Evolutionary conservation across 37 sponge, comb jelly and placozoan species (phyloP).

Genomic region (Aplysina aerophoba): DNA sequence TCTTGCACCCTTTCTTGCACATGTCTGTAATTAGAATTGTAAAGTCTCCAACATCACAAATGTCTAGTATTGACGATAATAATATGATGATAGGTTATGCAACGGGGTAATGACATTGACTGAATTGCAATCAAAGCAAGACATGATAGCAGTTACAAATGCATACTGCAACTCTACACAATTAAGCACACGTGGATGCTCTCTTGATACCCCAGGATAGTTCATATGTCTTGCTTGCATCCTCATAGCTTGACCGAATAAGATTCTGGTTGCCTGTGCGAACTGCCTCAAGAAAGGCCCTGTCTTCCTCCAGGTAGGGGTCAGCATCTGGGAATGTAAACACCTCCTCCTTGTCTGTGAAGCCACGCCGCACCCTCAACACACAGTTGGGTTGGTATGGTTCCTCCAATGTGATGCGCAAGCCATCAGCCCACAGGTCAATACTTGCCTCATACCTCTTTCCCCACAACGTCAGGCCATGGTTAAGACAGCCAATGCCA

Average conservation of each 20-base stretch:
- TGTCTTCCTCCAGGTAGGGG: constrained; percentile 75
- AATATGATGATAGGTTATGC: no score
- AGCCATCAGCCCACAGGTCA: constrained; percentile 86
- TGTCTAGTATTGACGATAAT: no score
- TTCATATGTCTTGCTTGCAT: constrained; percentile 77
- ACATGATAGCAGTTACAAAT: no score
- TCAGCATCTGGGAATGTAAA: constrained; percentile 73
- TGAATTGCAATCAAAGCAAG: no score
- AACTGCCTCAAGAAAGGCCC: constrained; percentile 71
- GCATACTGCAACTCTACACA: no score
- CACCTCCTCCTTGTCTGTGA: constrained; percentile 40
- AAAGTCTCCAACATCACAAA: no score
- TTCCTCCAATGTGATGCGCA: constrained; percentile 69
- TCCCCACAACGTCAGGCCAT: constrained; percentile 60
- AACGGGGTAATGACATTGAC: no score
- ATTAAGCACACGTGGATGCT: not conserved
- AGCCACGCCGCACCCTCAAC: constrained; percentile 44
- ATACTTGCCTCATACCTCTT: constrained; percentile 69
- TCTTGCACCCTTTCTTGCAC: no score
- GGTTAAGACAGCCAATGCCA: constrained; percentile 72
- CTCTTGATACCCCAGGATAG: constrained; percentile 77
- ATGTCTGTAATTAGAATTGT: no score
- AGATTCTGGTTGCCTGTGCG: constrained; percentile 12
- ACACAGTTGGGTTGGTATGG: constrained; percentile 72
- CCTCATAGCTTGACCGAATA: constrained; percentile 63